Base-by-base conservation (phyloP, 2,797 vertebrate species). In the Chelon auratus region DNA sequence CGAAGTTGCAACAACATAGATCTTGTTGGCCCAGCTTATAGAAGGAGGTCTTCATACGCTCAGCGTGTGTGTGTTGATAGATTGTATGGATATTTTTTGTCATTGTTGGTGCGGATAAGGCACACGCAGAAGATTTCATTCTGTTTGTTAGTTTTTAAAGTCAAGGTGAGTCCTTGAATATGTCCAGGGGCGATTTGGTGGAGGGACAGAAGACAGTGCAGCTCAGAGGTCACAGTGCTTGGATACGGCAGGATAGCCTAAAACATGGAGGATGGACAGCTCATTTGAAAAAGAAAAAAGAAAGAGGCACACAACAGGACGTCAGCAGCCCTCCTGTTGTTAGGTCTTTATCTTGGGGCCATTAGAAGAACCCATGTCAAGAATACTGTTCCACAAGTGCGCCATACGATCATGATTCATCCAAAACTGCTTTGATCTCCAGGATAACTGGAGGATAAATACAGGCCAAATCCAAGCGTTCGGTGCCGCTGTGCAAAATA, bases 1-100 rank as follows among this genome's bases (percentile, higher is more conserved):
- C 69, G 18, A 83, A 72, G 53, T 52, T 3, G 2, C 43, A 76
- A 15, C 9, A 22, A 45, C 52, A 48, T 17, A 69, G 59, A 52
- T 42, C 9, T 13, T 40, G 54, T 73, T 68, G 24, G 20, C 13
- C 5, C 1, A 45, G 53, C 8, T 40, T 15, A 33, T 5, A 36
- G 26, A 52, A 9, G 53, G 0, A 30, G 18, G 45, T n/a, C 9
- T 56, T 36, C 6, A 68, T 13, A 26, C n/a, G 45, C 47, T 30
- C 24, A 26, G 3, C 3, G 30, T 3, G 43, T 37, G n/a, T 18
- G n/a, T 48, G 13, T 42, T 5, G 13, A 14, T 42, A 42, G 40
- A 42, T 42, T 14, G 40, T 14, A 5, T 3, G 13, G 40, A 42
- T 42, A 26, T 26, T 26, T 26, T 26, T 26, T 26, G 24, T 26